phyloP scores from a whole-genome alignment of 2,888 invertebrate genomes.

The Nomada lathburiana region DNA sequence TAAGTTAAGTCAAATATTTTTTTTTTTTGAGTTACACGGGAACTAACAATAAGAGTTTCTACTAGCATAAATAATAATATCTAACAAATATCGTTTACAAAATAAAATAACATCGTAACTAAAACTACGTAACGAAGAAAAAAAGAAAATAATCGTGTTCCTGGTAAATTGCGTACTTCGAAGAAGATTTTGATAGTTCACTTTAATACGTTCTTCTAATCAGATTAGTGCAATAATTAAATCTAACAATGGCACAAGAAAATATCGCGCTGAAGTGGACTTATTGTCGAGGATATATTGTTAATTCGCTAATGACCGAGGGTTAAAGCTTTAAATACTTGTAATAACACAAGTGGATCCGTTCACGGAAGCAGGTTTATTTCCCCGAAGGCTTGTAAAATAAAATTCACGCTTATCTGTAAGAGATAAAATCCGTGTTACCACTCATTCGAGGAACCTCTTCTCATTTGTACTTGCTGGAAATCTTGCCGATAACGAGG shows the following conservation, averaged over 20 bases:
- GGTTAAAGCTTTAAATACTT: slow-evolving; percentile 39
- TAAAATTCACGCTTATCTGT: slow-evolving; percentile 61
- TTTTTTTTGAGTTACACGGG: too few relatives aligned
- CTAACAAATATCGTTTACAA: too few relatives aligned
- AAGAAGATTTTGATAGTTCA: neutral
- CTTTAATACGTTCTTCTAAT: neutral
- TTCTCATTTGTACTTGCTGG: slow-evolving; percentile 63
- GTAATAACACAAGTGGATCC: slow-evolving; percentile 44
- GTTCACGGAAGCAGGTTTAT: slow-evolving; percentile 60
- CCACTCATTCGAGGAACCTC: slow-evolving; percentile 60
- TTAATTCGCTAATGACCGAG: slow-evolving; percentile 1
- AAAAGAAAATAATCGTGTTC: neutral
- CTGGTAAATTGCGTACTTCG: too few relatives aligned
- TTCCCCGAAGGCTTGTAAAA: slow-evolving; percentile 58
- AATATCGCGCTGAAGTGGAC: neutral
- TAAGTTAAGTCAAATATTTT: too few relatives aligned
- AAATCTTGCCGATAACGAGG: slow-evolving; percentile 61
- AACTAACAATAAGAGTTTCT: too few relatives aligned
- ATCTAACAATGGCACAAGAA: neutral
- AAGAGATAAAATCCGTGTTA: slow-evolving; percentile 62
- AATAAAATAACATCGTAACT: neutral
- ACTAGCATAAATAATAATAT: too few relatives aligned
- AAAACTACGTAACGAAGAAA: neutral
- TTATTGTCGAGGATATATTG: neutral
- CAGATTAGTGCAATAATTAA: neutral